Conservation (phyloP, 2,888 invertebrate species). For the Lepeophtheirus nordmannii region DNA sequence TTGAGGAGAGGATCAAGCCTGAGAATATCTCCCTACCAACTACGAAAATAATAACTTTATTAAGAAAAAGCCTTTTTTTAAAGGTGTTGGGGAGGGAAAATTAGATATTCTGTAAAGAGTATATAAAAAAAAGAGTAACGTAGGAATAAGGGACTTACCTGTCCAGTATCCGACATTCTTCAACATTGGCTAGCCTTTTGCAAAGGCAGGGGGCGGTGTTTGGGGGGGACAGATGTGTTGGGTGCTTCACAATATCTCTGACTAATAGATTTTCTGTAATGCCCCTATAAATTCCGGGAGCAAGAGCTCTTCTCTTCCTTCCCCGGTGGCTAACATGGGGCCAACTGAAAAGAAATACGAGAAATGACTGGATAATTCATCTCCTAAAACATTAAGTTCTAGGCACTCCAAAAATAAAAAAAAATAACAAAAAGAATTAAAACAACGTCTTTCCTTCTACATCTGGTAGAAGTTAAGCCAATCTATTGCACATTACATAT, state of each 20-base stretch:
- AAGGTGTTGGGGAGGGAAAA: no score
- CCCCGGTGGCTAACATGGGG: conserved; percentile 22
- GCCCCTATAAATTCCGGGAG: conserved; percentile 9
- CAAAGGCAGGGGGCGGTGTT: neutral
- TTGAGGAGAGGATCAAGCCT: no score
- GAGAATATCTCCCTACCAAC: no score
- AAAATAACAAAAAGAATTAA: neutral
- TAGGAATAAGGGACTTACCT: neutral
- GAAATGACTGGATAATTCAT: neutral
- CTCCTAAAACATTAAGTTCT: no score
- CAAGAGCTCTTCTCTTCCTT: conserved; percentile 7
- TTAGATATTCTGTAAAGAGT: no score
- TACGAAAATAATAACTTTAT: no score
- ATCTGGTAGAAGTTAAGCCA: neutral
- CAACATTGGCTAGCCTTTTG: conserved; percentile 11
- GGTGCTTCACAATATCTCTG: neutral
- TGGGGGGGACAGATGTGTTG: neutral
- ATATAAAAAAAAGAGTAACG: no score
- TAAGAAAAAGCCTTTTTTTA: no score
- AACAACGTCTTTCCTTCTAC: neutral
- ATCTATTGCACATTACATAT: no score
- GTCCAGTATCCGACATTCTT: conserved; percentile 21
- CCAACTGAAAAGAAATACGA: conserved; percentile 13
- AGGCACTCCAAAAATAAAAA: neutral
- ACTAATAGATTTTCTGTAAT: neutral